Base-by-base conservation (phyloP, 2,113 vertebrate species). In the Anas platyrhynchos region DNA sequence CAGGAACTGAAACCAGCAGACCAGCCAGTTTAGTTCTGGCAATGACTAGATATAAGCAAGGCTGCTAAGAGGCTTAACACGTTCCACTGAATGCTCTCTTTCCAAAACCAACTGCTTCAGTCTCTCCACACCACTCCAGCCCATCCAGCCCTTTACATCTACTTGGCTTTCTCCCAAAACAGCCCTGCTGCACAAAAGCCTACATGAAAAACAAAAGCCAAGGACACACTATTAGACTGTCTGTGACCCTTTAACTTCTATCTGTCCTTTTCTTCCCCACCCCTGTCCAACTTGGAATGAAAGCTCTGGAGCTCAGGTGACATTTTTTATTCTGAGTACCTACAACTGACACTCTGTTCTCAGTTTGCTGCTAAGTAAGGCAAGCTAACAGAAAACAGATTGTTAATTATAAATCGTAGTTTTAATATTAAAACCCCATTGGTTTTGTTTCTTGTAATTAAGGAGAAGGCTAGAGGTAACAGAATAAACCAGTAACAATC, bases 1-100 rank as follows among this genome's bases (percentile, higher is more conserved):
- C 58, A 89, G 74, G 74, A 94, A 86, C 88, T 67, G 61, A 95
- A 92, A 87, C 12, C 50, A 92, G 81, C 56, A 92, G 52, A 78
- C 3, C 29, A 78, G 88, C 25, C 83, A 92, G 55, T 34, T 89
- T 73, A 61, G 82, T 18, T 62, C 91, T 55, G 58, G 62, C 66
- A 69, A 48, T 17, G 32, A 82, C 50, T 27, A 73, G 58, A 87
- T 7, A 82, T 11, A 87, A 79, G 31, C 14, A 76, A 43, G 50
- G 54, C 84, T 94, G 87, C 72, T 75, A 38, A 80, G 81, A 84
- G 38, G 29, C 66, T 89, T 48, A 48, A 9, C 5, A 3, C 2
- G 0, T 13, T 86, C 50, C 71, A 88, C 69, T 72, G 66, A 91
- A 90, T 1, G 1, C 21, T 83, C 67, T 76, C 52, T 72, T 87